Conservation (phyloP, 2,888 invertebrate genomes). For the Synergus japonicus region DNA sequence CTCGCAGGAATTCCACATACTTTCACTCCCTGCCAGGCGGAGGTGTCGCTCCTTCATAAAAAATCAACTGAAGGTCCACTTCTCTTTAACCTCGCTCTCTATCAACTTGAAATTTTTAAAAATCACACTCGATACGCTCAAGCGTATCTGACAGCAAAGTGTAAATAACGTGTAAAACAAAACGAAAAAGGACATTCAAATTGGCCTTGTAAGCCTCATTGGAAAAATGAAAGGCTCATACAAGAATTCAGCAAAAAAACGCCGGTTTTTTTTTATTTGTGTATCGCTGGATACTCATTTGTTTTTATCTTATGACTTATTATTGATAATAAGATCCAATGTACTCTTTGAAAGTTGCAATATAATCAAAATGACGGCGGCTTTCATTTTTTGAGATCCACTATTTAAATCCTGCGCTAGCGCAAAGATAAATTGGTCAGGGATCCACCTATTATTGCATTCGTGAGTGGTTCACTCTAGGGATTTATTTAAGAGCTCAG, state of each 20-base stretch:
- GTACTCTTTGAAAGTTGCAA: neutral
- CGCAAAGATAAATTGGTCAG: constrained; percentile 1
- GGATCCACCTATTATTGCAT: neutral
- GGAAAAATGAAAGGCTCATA: neutral
- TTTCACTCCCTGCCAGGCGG: constrained; percentile 68
- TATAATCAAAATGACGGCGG: neutral
- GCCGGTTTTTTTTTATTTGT: neutral
- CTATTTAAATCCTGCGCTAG: neutral
- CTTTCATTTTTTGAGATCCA: neutral
- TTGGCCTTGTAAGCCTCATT: constrained; percentile 19
- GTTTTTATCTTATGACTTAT: neutral
- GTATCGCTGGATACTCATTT: neutral
- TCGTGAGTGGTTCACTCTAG: neutral
- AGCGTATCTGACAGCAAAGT: neutral
- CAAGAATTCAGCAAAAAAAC: neutral
- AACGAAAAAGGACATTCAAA: neutral
- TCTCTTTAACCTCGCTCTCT: constrained; percentile 40
- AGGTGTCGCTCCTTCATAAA: constrained; percentile 56
- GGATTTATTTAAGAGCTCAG: neutral
- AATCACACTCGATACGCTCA: neutral
- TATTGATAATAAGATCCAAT: neutral
- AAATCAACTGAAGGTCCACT: constrained; percentile 46
- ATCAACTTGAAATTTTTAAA: constrained; percentile 14
- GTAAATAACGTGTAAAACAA: neutral
- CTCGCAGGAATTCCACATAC: constrained; percentile 71